phyloP scores from a whole-genome alignment of 2,888 invertebrate genomes.

The Nephrotoma appendiculata region DNA sequence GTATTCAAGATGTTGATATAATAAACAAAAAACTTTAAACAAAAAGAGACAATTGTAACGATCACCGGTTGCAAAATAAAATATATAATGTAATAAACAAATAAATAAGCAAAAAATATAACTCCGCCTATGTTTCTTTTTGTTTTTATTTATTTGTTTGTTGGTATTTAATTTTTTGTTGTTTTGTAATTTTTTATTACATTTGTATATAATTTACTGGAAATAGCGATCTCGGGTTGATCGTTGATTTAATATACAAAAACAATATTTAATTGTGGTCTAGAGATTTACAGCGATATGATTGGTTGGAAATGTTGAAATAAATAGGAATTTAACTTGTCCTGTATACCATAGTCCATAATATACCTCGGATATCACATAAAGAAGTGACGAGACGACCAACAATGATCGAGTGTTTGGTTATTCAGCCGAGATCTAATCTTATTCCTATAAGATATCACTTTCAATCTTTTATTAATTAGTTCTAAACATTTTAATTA shows the following conservation, averaged over 20 bases:
- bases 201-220: background rate
- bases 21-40: background rate
- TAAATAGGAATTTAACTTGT: background rate
- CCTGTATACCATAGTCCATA: background rate
- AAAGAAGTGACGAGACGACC: too few relatives aligned
- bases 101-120: background rate
- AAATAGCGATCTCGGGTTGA: background rate
- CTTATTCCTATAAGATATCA: too few relatives aligned
- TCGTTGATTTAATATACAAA: background rate
- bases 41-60: background rate
- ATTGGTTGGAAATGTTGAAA: background rate
- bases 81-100: background rate
- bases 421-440: too few relatives aligned
- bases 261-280: background rate
- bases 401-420: too few relatives aligned
- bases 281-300: background rate
- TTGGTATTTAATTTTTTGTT: background rate
- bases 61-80: background rate
- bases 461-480: too few relatives aligned
- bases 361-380: too few relatives aligned
- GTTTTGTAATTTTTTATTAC: background rate
- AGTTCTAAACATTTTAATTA: too few relatives aligned
- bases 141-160: background rate
- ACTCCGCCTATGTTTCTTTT: background rate
- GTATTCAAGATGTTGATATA: background rate